Evolutionary conservation across 2,797 vertebrate genomes (phyloP).

Genomic region (Artibeus lituratus): DNA sequence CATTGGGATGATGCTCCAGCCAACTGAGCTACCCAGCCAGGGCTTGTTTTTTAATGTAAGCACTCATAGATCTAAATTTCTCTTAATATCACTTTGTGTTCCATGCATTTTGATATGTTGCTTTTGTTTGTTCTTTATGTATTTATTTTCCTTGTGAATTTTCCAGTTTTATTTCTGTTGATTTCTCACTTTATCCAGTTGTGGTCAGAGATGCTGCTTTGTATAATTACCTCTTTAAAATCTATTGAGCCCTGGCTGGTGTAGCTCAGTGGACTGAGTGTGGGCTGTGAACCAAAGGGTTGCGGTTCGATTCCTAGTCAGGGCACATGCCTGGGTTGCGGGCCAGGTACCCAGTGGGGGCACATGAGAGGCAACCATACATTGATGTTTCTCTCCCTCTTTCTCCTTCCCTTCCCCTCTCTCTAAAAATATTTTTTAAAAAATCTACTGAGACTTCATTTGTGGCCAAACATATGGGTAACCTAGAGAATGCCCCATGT

Average conservation of each 20-base stretch:
- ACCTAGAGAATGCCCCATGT: not conserved
- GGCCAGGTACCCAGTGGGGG: too few species aligned
- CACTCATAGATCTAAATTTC: not conserved
- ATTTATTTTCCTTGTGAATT: not conserved
- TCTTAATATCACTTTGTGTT: not conserved
- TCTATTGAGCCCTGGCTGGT: not conserved
- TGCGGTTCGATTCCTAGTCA: too few species aligned
- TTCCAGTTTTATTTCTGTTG: not conserved
- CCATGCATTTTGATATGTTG: not conserved
- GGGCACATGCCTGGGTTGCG: too few species aligned
- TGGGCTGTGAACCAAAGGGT: too few species aligned
- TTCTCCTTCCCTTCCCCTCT: too few species aligned
- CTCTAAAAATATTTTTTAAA: too few species aligned
- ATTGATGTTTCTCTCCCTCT: too few species aligned
- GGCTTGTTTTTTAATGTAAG: not conserved
- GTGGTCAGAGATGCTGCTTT: not conserved
- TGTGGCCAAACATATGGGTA: not conserved
- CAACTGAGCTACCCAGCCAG: not conserved
- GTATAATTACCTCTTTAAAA: not conserved
- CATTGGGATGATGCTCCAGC: not conserved
- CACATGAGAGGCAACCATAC: too few species aligned
- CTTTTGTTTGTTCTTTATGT: not conserved
- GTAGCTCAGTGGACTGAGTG: too few species aligned
- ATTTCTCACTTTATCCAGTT: not conserved
- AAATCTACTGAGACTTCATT: not conserved